A percentile compares a stretch with the other conserved stretches of the same genome.
Conservation (phyloP, 2,888 invertebrate genomes). For the Drosophila mettleri region DNA sequence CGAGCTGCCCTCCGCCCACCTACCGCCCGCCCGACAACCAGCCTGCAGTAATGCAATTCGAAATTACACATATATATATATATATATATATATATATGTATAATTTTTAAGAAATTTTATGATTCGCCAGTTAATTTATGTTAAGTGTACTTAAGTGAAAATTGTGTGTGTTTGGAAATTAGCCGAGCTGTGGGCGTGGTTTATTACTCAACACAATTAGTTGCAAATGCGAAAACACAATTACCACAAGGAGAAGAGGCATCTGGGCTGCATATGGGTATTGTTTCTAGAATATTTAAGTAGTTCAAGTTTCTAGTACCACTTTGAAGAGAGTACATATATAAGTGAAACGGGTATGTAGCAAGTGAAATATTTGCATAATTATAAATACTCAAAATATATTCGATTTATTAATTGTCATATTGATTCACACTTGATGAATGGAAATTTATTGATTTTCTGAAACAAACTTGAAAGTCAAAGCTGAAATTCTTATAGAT, state of each 20-base stretch:
- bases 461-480: no score
- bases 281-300: neutral
- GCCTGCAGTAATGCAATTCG: conserved; percentile 53
- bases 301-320: neutral
- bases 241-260: conserved; percentile 16
- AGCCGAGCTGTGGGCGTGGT: conserved; percentile 59
- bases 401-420: no score
- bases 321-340: neutral
- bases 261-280: neutral
- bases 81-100: conserved; percentile 32
- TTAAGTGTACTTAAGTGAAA: conserved; percentile 78
- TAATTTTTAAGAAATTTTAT: conserved; percentile 72
- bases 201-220: conserved; percentile 57
- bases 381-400: no score
- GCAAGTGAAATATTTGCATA: no score
- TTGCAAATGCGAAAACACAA: conserved; percentile 45
- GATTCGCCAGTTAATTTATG: conserved; percentile 75
- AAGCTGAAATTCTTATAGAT: no score
- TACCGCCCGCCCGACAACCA: conserved; percentile 3
- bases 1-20: neutral
- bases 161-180: conserved; percentile 69
- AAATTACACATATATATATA: conserved; percentile 59
- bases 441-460: no score
- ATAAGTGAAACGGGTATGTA: neutral
- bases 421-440: no score